Conservation (phyloP, 2,113 vertebrate genomes). For the Salvelinus sp. region DNA sequence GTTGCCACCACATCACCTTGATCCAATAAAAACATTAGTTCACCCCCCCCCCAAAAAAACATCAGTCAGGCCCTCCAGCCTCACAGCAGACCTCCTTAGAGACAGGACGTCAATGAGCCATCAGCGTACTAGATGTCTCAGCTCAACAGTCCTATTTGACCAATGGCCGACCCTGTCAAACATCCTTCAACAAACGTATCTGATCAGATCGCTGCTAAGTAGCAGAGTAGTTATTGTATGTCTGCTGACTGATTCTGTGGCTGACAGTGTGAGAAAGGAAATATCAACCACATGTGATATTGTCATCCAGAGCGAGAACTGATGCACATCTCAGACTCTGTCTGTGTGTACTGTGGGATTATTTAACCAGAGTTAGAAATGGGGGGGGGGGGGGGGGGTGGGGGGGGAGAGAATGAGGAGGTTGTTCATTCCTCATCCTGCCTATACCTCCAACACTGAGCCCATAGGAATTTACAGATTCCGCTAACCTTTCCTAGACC, state of each 20-base stretch:
- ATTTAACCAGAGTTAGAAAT: neutral
- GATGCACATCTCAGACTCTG: neutral
- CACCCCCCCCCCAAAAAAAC: too few species aligned
- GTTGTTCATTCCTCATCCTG: constrained; percentile 10
- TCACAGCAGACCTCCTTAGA: neutral
- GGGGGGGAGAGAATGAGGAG: neutral
- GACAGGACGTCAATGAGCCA: neutral
- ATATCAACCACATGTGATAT: neutral
- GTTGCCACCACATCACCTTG: too few species aligned
- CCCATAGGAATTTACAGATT: constrained; percentile 25
- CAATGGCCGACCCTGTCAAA: neutral
- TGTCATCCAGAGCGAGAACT: neutral
- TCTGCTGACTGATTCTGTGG: neutral
- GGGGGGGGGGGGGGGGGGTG: too few species aligned
- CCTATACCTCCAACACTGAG: constrained; percentile 28
- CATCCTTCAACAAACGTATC: neutral
- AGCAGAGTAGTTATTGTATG: neutral
- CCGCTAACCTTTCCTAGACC: constrained; percentile 31
- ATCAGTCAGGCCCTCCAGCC: too few species aligned
- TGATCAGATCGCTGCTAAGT: neutral
- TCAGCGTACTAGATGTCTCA: neutral
- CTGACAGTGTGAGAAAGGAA: neutral
- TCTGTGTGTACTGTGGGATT: neutral
- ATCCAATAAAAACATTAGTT: too few species aligned
- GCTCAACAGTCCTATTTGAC: neutral